Base-by-base conservation (phyloP, 1,140 invertebrate genomes). In the Vanessa atalanta region DNA sequence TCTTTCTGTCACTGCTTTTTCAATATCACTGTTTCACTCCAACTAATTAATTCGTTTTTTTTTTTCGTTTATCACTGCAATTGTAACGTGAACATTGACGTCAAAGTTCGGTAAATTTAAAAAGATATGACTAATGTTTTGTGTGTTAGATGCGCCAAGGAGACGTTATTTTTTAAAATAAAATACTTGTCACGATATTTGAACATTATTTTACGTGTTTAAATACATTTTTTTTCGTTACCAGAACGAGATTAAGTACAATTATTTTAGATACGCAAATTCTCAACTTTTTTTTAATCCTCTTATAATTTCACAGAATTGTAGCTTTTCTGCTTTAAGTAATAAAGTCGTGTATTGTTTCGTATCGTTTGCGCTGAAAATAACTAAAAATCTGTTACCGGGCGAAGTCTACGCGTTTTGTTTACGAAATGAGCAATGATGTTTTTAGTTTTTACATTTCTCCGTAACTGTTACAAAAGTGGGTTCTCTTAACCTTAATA, bases 371-470 rank as follows among this genome's bases (percentile, higher is more conserved):
- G 51, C 20, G 63, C 68, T 72, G 51, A 65, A 81, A 81, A 81
- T 81, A 81, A 51, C 72, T 68, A 55, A 57, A 47, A 72, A 75
- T 53, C 64, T 43, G 77, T 75, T 79, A 75, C 75, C 65, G 64
- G 75, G 77, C 72, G 65, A 66, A 73, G n/a, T 72, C 65, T 70
- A 78, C 50, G 72, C 73, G 68, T 76, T 61, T 31, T 80, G 66
- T 69, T 69, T 69, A 69, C 66, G 66, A 55, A 75, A 81, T 78
- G 64, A 55, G 70, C 71, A 70, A 51, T 47, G 16, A 26, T 50
- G 31, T 14, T 71, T 63, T 64, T 61, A 65, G 63, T 57, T 50
- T 50, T 43, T 43, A 15, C n/a, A 51, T 51, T 51, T 51, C 13
- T 8, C 48, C 12, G 13, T 51, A 51, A 51, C 48, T n/a, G 48